Percentiles rank a stretch among this genome's conserved stretches.
Conservation (phyloP, 2,888 invertebrate species). For the Ophion costatus region DNA sequence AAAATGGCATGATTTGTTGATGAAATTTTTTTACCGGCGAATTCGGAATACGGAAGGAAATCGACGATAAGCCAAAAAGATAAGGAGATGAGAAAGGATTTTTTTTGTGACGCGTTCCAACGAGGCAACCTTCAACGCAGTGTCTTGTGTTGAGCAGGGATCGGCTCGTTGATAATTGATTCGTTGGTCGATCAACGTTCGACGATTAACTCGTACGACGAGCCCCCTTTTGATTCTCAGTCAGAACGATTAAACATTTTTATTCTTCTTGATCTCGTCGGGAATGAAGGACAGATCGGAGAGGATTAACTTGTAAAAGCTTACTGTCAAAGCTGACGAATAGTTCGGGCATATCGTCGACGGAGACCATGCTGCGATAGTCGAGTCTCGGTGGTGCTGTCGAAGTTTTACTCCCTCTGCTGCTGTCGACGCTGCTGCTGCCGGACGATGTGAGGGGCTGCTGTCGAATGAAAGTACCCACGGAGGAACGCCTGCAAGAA, state of each 20-base stretch:
- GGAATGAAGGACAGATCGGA: neutral
- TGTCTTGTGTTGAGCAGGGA: too few species aligned
- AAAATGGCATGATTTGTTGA: too few species aligned
- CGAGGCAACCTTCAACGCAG: too few species aligned
- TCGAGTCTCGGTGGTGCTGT: conserved; percentile 91
- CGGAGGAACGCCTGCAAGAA: conserved; percentile 90
- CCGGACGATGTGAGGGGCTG: conserved; percentile 84
- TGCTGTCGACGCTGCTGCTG: conserved; percentile 86
- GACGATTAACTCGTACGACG: too few species aligned
- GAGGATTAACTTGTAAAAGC: conserved; percentile 83
- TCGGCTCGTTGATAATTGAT: too few species aligned
- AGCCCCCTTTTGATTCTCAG: too few species aligned
- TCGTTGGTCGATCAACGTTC: too few species aligned
- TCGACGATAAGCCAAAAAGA: neutral
- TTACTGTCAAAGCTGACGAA: conserved; percentile 97
- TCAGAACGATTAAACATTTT: neutral
- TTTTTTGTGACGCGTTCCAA: too few species aligned
- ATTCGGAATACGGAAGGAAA: neutral
- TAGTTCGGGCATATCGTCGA: conserved; percentile 97
- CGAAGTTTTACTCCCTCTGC: conserved; percentile 85
- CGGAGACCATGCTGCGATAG: conserved; percentile 96
- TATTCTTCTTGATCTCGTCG: neutral
- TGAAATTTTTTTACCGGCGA: neutral
- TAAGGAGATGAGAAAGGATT: neutral
- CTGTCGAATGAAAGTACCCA: conserved; percentile 93